Conservation (phyloP, 1,140 invertebrate genomes). For the Trichoplusia ni region DNA sequence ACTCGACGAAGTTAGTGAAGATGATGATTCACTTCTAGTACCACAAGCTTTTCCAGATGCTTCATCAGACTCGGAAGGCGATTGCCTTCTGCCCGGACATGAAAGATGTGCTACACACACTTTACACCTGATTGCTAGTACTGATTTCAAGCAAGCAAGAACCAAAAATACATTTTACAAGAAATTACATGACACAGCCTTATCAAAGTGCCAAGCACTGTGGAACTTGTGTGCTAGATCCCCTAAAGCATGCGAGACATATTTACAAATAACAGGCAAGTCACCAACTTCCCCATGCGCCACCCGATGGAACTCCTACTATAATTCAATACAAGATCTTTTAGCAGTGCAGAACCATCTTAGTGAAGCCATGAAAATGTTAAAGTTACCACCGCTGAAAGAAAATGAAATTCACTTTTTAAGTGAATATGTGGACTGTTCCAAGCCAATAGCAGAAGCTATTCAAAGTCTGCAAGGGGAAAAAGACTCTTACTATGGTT, state of each 20-base stretch:
- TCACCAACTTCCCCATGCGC: slow-evolving; percentile 36
- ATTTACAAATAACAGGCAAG: slow-evolving; percentile 35
- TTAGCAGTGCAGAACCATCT: slow-evolving; percentile 24
- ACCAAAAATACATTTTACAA: slow-evolving; percentile 43
- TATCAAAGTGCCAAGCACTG: slow-evolving; percentile 43
- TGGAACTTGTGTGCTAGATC: slow-evolving; percentile 35
- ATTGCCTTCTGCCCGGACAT: slow-evolving; percentile 34
- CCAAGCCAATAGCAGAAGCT: slow-evolving; percentile 23
- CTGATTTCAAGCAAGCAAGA: slow-evolving; percentile 38
- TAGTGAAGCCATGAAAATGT: slow-evolving; percentile 34
- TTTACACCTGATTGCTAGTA: slow-evolving; percentile 28
- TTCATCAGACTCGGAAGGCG: slow-evolving; percentile 42
- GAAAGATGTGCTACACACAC: neutral
- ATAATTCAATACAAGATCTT: slow-evolving; percentile 35
- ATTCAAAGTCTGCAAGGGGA: slow-evolving; percentile 29
- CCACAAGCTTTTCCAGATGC: slow-evolving; percentile 44
- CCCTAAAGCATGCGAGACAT: slow-evolving; percentile 1
- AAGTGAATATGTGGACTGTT: slow-evolving; percentile 13
- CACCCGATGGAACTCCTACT: slow-evolving; percentile 37
- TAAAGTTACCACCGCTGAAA: slow-evolving; percentile 13
- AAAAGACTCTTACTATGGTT: slow-evolving; percentile 31
- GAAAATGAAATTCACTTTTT: slow-evolving; percentile 28
- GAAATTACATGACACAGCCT: slow-evolving; percentile 46
- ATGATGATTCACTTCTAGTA: slow-evolving; percentile 41
- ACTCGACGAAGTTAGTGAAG: slow-evolving; percentile 31